Percentiles rank a stretch among this genome's conserved stretches.
These are phyloP conservation scores for Ailurus styani DNA, from an alignment of 2,113 vertebrate genomes.

Conservation along the genomic window DNA sequence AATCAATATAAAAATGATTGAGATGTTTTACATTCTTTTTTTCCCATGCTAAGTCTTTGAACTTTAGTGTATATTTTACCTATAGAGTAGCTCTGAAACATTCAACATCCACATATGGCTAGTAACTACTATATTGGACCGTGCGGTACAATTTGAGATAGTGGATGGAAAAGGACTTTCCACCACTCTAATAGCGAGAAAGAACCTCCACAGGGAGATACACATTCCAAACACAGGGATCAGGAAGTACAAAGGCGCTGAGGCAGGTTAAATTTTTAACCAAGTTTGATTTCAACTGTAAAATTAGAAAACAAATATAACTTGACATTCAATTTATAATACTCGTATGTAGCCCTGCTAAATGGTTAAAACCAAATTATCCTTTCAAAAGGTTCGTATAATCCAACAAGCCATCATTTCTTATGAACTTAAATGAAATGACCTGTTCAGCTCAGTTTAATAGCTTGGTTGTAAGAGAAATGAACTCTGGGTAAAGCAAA, in stretches of 20 bases:
- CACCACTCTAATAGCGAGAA: not conserved
- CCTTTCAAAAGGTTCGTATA: conserved; percentile 13
- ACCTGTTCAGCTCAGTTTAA: not conserved
- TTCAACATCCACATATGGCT: not conserved
- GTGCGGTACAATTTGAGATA: not conserved
- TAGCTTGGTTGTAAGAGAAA: conserved; percentile 11
- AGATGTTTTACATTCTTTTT: not conserved
- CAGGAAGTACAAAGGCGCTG: not conserved
- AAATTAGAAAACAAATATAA: not conserved
- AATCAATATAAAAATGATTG: not conserved
- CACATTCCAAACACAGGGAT: not conserved
- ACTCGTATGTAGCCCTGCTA: not conserved
- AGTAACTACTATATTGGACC: not conserved
- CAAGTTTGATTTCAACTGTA: conserved; percentile 9
- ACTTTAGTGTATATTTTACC: not conserved
- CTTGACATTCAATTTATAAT: not conserved
- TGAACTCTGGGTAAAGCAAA: not conserved
- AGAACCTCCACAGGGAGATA: not conserved
- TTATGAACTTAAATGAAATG: not conserved
- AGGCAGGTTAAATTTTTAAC: not conserved
- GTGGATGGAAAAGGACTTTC: not conserved
- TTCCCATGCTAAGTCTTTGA: not conserved
- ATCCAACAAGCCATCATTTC: not conserved
- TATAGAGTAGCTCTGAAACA: not conserved
- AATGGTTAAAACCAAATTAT: not conserved